phyloP scores from a whole-genome alignment of 2,113 vertebrate genomes.

The Zosterops hypoxanthus region DNA sequence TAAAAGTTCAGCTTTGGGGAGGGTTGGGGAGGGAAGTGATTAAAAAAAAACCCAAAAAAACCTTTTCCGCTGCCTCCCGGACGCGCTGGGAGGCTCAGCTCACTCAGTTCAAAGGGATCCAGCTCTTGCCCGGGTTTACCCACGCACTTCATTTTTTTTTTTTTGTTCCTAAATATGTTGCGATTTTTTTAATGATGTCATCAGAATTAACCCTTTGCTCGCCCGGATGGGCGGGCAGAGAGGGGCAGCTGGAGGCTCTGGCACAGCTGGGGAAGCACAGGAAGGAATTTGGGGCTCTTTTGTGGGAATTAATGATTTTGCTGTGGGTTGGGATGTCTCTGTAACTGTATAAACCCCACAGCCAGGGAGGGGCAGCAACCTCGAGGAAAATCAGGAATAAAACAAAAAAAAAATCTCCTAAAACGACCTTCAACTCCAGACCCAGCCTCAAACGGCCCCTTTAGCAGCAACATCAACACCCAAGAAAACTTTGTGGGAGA shows the following conservation, averaged over 20 bases:
- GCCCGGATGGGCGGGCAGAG: background rate
- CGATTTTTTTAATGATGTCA: conserved; percentile 3
- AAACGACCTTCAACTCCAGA: background rate
- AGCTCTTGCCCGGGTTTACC: background rate
- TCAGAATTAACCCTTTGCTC: background rate
- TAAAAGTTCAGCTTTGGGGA: conserved; percentile 43
- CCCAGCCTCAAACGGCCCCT: background rate
- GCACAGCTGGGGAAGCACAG: background rate
- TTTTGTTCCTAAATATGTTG: background rate
- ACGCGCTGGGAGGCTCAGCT: background rate
- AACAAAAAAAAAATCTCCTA: background rate
- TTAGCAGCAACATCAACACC: background rate
- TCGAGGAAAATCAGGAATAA: background rate
- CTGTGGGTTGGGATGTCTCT: background rate
- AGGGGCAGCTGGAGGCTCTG: background rate
- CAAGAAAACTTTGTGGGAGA: background rate
- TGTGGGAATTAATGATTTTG: background rate
- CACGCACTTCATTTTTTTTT: background rate
- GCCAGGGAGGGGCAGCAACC: background rate
- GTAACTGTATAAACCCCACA: background rate
- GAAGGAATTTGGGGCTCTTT: background rate
- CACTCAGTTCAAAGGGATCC: background rate
- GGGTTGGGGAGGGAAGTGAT: background rate
- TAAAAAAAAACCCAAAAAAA: background rate
- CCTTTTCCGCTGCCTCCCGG: background rate